These are phyloP conservation scores for Stichopus horrens DNA, from an alignment of 53 echinoderm and acorn worm genomes.

Conservation along the genomic window DNA sequence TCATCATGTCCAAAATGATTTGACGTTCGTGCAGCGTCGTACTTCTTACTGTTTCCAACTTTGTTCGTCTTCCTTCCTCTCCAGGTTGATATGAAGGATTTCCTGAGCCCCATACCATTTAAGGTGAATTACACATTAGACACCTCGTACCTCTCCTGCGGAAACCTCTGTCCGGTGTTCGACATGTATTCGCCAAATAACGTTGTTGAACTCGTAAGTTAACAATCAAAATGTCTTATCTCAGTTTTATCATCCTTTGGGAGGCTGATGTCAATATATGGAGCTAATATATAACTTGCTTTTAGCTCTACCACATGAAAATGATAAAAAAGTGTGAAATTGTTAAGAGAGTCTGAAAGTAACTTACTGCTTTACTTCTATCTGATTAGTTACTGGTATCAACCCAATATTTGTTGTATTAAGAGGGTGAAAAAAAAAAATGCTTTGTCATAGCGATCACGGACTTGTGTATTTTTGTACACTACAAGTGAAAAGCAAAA, in stretches of 20 bases:
- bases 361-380: too few relatives aligned
- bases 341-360: too few relatives aligned
- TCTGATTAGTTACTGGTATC: too few relatives aligned
- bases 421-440: too few relatives aligned
- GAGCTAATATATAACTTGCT: too few relatives aligned
- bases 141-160: slow-evolving; percentile 52
- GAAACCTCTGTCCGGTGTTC: slow-evolving; percentile 70
- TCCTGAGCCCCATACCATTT: slow-evolving; percentile 89
- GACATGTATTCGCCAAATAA: slow-evolving; percentile 72
- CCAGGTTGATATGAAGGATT: slow-evolving; percentile 79
- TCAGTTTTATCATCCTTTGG: background rate
- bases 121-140: slow-evolving; percentile 66
- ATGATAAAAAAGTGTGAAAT: too few relatives aligned
- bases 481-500: too few relatives aligned
- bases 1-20: background rate
- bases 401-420: too few relatives aligned
- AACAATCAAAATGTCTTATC: background rate
- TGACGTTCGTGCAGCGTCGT: background rate
- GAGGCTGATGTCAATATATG: too few relatives aligned
- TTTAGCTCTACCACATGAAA: too few relatives aligned
- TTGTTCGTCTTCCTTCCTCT: background rate
- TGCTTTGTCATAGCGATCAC: too few relatives aligned
- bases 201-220: slow-evolving; percentile 66
- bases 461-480: too few relatives aligned
- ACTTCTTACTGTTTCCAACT: background rate